Percentiles rank a stretch among this genome's conserved stretches.
These are phyloP conservation scores for Chionomys nivalis DNA, from an alignment of 2,113 vertebrate genomes.

Conservation along the genomic window DNA sequence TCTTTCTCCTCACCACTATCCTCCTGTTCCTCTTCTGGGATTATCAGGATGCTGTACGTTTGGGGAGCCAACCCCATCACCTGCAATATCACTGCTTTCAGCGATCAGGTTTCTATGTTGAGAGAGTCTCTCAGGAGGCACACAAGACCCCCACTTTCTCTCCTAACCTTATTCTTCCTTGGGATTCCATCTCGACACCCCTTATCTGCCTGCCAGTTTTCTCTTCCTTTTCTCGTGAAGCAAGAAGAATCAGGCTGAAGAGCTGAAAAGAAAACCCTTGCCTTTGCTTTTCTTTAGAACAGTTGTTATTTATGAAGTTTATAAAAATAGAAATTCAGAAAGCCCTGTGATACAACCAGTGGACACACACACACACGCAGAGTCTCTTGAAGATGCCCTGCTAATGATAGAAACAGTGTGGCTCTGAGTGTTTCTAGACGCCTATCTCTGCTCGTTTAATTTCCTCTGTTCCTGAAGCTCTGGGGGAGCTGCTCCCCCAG, in stretches of 20 bases:
- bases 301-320: conserved; percentile 58
- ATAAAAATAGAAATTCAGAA: conserved; percentile 52
- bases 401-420: conserved; percentile 35
- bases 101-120: background rate
- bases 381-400: conserved; percentile 39
- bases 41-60: background rate
- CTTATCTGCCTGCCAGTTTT: background rate
- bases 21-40: background rate
- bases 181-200: background rate
- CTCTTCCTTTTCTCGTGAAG: background rate
- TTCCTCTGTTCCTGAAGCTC: background rate
- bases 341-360: conserved; percentile 29
- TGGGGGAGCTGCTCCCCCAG: background rate
- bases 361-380: background rate
- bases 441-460: conserved; percentile 6
- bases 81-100: background rate
- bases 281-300: conserved; percentile 54
- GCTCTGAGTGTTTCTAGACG: conserved; percentile 53
- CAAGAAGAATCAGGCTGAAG: conserved; percentile 46
- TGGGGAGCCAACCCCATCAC: background rate
- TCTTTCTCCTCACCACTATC: background rate
- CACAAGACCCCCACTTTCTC: rapidly evolving
- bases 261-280: conserved; percentile 1
- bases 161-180: background rate
- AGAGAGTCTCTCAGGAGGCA: background rate